Evolutionary conservation across 2,888 invertebrate genomes (phyloP).

Genomic region (Platerodrilus igneus): DNA sequence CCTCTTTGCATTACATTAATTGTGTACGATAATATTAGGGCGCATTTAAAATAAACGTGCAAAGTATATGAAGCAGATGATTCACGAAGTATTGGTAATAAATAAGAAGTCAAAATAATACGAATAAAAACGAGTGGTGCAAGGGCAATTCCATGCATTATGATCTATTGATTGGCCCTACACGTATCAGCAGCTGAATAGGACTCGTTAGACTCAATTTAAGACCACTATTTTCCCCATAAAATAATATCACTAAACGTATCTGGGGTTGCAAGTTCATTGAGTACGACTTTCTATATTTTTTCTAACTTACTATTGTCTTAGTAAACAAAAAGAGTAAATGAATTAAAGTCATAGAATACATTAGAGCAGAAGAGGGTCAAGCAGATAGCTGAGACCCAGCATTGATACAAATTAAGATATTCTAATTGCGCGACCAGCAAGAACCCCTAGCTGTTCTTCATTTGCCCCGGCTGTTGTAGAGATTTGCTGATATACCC

Average conservation of each 20-base stretch:
- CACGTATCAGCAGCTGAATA: slow-evolving; percentile 44
- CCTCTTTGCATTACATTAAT: slow-evolving; percentile 11
- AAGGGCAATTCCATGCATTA: slow-evolving; percentile 30
- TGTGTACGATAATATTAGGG: slow-evolving; percentile 15
- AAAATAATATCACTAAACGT: slow-evolving; percentile 38
- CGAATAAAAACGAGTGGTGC: slow-evolving; percentile 20
- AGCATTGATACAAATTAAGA: slow-evolving; percentile 65
- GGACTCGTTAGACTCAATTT: slow-evolving; percentile 49
- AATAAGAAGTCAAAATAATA: slow-evolving; percentile 22
- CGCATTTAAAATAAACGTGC: slow-evolving; percentile 15
- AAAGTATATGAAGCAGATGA: slow-evolving; percentile 27
- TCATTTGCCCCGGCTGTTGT: slow-evolving; percentile 34
- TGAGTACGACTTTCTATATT: background rate
- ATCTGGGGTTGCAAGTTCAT: slow-evolving; percentile 7
- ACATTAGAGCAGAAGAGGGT: slow-evolving; percentile 46
- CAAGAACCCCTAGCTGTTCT: slow-evolving; percentile 39
- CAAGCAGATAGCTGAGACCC: slow-evolving; percentile 50
- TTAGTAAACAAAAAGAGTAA: slow-evolving; percentile 26
- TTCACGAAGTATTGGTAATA: slow-evolving; percentile 22
- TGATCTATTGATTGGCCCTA: slow-evolving; percentile 43
- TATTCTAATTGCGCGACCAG: slow-evolving; percentile 57
- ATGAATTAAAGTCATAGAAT: slow-evolving; percentile 45
- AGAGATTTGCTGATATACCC: slow-evolving; percentile 32
- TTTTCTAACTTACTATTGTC: background rate
- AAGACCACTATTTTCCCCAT: slow-evolving; percentile 43